Conservation (phyloP, 1,140 invertebrate genomes). For the Phocides pigmalion region DNA sequence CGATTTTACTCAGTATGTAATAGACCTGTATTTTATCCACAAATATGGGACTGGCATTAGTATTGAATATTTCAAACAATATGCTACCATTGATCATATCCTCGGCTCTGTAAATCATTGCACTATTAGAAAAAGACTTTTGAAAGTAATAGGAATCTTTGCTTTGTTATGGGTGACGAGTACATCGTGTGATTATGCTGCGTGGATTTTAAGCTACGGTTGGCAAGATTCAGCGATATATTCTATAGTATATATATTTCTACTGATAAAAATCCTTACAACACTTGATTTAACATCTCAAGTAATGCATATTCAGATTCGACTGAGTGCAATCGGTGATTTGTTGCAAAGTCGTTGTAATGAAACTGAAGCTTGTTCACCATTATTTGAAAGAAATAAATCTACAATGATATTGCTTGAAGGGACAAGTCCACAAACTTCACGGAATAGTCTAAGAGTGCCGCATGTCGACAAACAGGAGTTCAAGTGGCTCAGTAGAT, state of each 20-base stretch:
- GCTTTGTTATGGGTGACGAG: slow-evolving; percentile 42
- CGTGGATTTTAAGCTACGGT: slow-evolving; percentile 47
- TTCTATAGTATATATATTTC: slow-evolving; percentile 47
- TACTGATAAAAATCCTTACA: slow-evolving; percentile 58
- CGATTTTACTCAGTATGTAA: slow-evolving; percentile 57
- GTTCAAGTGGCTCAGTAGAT: slow-evolving; percentile 45
- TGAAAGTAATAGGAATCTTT: slow-evolving; percentile 44
- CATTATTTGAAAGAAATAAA: slow-evolving; percentile 7
- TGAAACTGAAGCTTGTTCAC: neutral
- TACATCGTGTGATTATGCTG: slow-evolving; percentile 44
- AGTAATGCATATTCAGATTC: slow-evolving; percentile 48
- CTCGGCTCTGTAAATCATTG: slow-evolving; percentile 38
- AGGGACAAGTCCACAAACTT: neutral
- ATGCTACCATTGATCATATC: slow-evolving; percentile 47
- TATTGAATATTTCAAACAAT: slow-evolving; percentile 49
- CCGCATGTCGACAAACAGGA: slow-evolving; percentile 11
- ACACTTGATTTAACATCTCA: slow-evolving; percentile 55
- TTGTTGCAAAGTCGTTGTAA: slow-evolving; percentile 38
- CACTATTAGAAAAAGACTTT: slow-evolving; percentile 38
- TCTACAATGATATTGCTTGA: neutral
- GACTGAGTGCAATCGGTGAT: slow-evolving; percentile 47
- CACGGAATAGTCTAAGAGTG: neutral
- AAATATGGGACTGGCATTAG: slow-evolving; percentile 48
- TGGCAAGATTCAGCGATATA: slow-evolving; percentile 41
- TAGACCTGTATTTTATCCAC: slow-evolving; percentile 58